Evolutionary conservation across 2,113 vertebrate species (phyloP).

Genomic region (Cyprinodon tularosa): DNA sequence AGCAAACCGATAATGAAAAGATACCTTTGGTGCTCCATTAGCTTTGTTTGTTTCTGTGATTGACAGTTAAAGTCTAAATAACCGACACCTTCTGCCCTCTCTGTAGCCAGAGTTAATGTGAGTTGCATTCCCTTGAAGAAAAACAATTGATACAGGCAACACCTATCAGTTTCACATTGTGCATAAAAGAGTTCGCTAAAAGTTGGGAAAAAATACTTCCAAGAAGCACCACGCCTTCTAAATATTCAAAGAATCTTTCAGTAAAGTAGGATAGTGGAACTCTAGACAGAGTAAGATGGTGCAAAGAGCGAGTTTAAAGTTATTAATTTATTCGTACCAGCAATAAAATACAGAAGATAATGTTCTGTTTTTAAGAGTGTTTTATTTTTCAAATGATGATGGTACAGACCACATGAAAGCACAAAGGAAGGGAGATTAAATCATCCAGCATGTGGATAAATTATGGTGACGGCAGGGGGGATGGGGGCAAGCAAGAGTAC

Average conservation of each 20-base stretch:
- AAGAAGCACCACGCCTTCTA: too few species aligned
- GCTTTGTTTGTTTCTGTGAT: neutral
- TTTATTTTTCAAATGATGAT: conserved; percentile 39
- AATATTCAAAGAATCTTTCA: neutral
- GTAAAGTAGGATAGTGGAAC: too few species aligned
- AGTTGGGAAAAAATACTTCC: neutral
- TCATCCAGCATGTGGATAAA: conserved; percentile 39
- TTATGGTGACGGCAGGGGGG: conserved; percentile 32
- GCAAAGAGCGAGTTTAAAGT: neutral
- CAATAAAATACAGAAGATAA: too few species aligned
- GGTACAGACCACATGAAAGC: conserved; percentile 71
- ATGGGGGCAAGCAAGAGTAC: conserved; percentile 71
- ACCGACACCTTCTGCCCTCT: neutral
- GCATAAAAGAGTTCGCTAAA: neutral
- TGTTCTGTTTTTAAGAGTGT: conserved; percentile 7
- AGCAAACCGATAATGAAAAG: neutral
- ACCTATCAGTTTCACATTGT: neutral
- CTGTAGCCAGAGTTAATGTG: too few species aligned
- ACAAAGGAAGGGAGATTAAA: conserved; percentile 42
- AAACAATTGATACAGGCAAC: too few species aligned
- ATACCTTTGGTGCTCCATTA: neutral
- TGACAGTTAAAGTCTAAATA: neutral
- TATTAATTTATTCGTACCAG: too few species aligned
- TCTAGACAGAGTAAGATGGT: too few species aligned
- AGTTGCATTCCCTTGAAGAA: too few species aligned